Conservation (phyloP, 2,888 invertebrate species). For the Schizaphis graminum region DNA sequence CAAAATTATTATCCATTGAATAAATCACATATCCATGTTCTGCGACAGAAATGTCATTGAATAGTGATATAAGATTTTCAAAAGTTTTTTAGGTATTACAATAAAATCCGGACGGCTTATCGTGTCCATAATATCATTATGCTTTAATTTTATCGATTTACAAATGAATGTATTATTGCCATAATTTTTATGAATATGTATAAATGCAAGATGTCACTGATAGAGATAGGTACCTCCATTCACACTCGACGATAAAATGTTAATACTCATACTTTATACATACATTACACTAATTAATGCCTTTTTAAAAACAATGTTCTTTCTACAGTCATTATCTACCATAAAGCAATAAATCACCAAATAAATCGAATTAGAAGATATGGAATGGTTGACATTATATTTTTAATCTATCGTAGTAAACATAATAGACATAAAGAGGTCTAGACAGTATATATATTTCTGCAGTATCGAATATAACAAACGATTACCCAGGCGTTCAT, state of each 20-base stretch:
- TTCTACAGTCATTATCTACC: neutral
- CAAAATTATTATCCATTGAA: neutral
- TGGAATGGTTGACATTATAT: neutral
- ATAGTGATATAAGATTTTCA: neutral
- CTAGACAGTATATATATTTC: neutral
- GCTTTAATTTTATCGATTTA: neutral
- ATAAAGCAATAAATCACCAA: neutral
- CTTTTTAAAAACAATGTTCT: neutral
- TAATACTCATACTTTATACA: neutral
- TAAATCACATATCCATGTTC: neutral
- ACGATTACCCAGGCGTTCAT: neutral
- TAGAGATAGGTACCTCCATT: neutral
- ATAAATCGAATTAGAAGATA: neutral
- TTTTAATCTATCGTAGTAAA: neutral
- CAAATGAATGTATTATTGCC: neutral
- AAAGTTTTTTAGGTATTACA: neutral
- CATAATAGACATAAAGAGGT: neutral
- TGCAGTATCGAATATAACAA: neutral
- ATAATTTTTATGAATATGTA: neutral
- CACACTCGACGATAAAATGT: neutral
- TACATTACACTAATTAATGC: neutral
- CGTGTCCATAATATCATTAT: neutral
- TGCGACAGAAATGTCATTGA: neutral
- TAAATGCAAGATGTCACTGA: neutral
- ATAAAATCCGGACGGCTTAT: neutral